phyloP scores from a whole-genome alignment of 2,888 invertebrate species.

The Eledone cirrhosa region DNA sequence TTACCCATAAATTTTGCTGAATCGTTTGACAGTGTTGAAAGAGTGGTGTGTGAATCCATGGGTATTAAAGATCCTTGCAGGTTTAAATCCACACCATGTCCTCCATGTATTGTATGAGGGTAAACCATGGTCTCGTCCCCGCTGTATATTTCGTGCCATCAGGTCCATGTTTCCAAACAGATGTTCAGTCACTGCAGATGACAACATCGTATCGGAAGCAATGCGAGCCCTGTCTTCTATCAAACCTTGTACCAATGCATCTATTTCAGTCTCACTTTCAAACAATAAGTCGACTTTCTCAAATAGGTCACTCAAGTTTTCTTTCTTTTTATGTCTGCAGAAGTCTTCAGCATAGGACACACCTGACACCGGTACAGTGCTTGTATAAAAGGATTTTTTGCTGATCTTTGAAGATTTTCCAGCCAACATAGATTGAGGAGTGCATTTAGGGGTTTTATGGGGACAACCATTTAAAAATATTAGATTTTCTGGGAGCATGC shows the following conservation, averaged over 20 bases:
- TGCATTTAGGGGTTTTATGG: neutral
- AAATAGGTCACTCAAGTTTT: neutral
- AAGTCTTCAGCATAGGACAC: too few relatives aligned
- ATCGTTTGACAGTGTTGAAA: neutral
- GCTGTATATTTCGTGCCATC: slow-evolving; percentile 86
- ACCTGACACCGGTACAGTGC: too few relatives aligned
- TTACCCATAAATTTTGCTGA: neutral
- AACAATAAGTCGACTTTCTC: slow-evolving; percentile 3
- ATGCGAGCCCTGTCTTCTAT: slow-evolving; percentile 79
- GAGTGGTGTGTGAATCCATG: neutral
- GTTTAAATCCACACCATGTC: slow-evolving; percentile 56
- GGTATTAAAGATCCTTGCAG: neutral
- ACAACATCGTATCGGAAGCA: slow-evolving; percentile 82
- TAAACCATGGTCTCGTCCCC: slow-evolving; percentile 87
- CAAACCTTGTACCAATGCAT: slow-evolving; percentile 38
- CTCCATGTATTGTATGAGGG: slow-evolving; percentile 80
- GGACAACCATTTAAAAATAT: slow-evolving; percentile 7
- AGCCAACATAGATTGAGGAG: neutral
- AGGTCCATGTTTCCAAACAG: slow-evolving; percentile 82
- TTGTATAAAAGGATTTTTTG: too few relatives aligned
- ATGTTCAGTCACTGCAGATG: slow-evolving; percentile 89
- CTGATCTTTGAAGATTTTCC: neutral
- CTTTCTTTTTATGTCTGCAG: neutral
- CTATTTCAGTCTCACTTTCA: slow-evolving; percentile 34
- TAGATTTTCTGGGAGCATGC: slow-evolving; percentile 79